phyloP scores from a whole-genome alignment of 2,113 vertebrate genomes.

The Symphodus melops region DNA sequence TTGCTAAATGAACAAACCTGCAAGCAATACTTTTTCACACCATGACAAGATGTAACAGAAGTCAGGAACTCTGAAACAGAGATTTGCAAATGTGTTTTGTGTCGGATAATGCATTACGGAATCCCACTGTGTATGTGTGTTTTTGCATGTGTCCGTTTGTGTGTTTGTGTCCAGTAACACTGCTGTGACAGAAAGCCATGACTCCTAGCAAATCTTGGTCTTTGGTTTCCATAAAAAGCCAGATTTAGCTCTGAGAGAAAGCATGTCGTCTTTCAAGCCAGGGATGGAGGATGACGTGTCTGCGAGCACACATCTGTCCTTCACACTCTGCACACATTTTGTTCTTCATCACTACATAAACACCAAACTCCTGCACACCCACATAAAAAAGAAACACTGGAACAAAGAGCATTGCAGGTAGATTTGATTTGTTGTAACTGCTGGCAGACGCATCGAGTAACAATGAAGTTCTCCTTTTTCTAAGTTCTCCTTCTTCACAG shows the following conservation, averaged over 20 bases:
- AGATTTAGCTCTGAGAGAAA: neutral
- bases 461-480: too few species aligned
- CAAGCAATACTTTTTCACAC: conserved; percentile 1
- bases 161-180: too few species aligned
- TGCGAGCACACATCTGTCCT: neutral
- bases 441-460: too few species aligned
- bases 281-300: conserved; percentile 6
- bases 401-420: neutral
- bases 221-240: conserved; percentile 35
- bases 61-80: conserved; percentile 49
- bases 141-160: neutral
- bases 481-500: too few species aligned
- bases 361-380: neutral
- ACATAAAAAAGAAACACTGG: neutral
- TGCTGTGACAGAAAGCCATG: conserved; percentile 9
- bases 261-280: conserved; percentile 14
- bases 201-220: neutral
- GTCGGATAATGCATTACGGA: neutral
- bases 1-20: neutral
- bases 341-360: conserved; percentile 1
- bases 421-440: neutral
- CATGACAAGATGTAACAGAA: conserved; percentile 46
- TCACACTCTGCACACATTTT: neutral
- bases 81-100: conserved; percentile 23
- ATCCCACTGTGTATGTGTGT: conserved; percentile 8